Evolutionary conservation across 1,140 invertebrate species (phyloP), one percentile per base, ranked within the genome.

Genomic region (Eueides isabella): DNA sequence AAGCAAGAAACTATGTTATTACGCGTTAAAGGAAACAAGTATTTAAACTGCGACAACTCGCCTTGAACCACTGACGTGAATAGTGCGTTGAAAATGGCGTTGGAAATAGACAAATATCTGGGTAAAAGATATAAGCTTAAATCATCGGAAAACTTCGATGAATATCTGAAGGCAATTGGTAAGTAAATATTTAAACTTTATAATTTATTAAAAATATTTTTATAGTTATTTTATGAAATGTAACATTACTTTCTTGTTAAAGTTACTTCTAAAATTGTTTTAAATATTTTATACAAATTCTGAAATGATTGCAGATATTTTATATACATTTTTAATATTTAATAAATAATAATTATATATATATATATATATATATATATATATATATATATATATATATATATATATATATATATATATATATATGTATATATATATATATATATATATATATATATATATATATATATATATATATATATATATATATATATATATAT

Each of bases 141-240:
- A 76, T 77, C 81, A n/a, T 90, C 88, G 5, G 85, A 88, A 0
- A 86, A 90, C 61, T 90, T 90, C 29, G 88, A 88, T 2, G 85
- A 90, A 33, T 90, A 90, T 77, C 69, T 90, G 1, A 86, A 88
- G 71, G 84, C 78, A 75, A 86, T 90, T 61, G 86, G 88, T 90
- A 33, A 85, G 86, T 81, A 41, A 62, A 76, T 72, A 67, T 65
- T 70, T 65, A 65, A 41, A 30, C 69, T 29, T 61, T 33, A 68
- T 61, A 14, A 30, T 33, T 28, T 29, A 31, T 41, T n/a, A 16
- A 19, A 26, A 26, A 2, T 55, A 9, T 26, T 44, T 1, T 44
- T 14, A n/a, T 44, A 16, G 2, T 44, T 5, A 11, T 55, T 55
- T 55, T 55, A 23, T 12, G 11, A 23, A 23, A 26, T 23, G 0